phyloP scores from a whole-genome alignment of 2,888 invertebrate species.

The Metallyticus violacea region DNA sequence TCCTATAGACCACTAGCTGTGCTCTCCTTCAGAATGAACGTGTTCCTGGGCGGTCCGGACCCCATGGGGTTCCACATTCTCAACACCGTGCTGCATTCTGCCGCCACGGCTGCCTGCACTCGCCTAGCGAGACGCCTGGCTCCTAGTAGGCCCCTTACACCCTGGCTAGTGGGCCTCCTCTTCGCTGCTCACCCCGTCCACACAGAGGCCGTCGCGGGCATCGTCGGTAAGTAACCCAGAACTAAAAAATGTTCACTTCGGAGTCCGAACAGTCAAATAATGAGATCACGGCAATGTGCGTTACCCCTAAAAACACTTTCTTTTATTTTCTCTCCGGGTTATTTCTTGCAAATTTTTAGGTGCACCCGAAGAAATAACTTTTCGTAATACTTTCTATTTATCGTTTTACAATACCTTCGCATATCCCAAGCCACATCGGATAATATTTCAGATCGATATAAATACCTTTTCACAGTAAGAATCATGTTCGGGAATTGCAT shows the following conservation, averaged over 20 bases:
- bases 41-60: conserved; percentile 3
- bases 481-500: no score
- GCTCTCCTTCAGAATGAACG: conserved; percentile 51
- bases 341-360: no score
- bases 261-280: no score
- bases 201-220: conserved; percentile 55
- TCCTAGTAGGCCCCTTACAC: conserved; percentile 29
- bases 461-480: no score
- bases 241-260: no score
- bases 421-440: no score
- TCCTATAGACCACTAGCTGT: conserved; percentile 55
- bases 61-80: conserved; percentile 51
- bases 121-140: conserved; percentile 37
- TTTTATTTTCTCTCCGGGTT: neutral
- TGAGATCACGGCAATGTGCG: no score
- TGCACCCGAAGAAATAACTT: no score
- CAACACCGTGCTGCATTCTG: conserved; percentile 49
- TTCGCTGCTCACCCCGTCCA: conserved; percentile 58
- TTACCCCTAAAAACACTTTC: no score
- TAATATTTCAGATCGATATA: no score
- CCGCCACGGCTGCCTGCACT: conserved; percentile 47
- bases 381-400: no score
- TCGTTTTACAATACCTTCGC: no score
- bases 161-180: conserved; percentile 47
- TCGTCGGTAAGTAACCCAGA: conserved; percentile 46